Base-by-base conservation (phyloP, 2,797 vertebrate species). In the Anisognathus igniventris region DNA sequence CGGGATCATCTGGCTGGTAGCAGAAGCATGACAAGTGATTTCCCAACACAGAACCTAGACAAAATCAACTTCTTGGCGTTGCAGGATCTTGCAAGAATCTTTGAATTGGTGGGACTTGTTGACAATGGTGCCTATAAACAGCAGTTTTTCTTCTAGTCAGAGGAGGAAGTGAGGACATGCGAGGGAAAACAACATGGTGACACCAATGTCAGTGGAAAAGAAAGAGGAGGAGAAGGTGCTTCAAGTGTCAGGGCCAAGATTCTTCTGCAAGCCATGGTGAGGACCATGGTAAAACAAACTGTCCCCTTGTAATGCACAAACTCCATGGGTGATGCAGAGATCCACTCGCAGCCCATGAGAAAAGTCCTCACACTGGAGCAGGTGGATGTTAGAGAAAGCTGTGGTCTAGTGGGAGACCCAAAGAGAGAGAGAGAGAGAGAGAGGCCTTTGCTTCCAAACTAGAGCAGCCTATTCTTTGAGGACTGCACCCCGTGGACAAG, bases 1-100 rank as follows among this genome's bases (percentile, higher is more conserved):
- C 2, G 3, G 12, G 37, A 19, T 31, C 1, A 1, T 31, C 15
- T 14, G 45, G 31, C 30, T 1, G 2, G 37, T 16, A 62, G 58
- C 20, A 19, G 73, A 33, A 42, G 37, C 15, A 33, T 23, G 11
- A 42, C 24, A 51, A 28, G 24, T 3, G 2, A 35, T 23, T 56
- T 10, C 19, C 68, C 2, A 4, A 56, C 19, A 22, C 8, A 7
- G 24, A 72, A 33, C 31, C 19, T 22, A 22, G 40, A 72, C 19
- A 54, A 44, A 54, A 71, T 22, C 19, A 44, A 22, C 18, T 54
- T 50, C 37, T 28, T 1, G 4, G 24, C 2, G 2, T 20, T 42
- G 31, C 12, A 51, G 47, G 30, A 33, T 33, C 58, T 35, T 23
- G 6, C 24, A 33, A 28, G 24, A 35, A 62, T 28, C 37, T 30